Evolutionary conservation across 1,140 invertebrate genomes (phyloP), one percentile per base, ranked within the genome.

Genomic region (Listronotus bonariensis): DNA sequence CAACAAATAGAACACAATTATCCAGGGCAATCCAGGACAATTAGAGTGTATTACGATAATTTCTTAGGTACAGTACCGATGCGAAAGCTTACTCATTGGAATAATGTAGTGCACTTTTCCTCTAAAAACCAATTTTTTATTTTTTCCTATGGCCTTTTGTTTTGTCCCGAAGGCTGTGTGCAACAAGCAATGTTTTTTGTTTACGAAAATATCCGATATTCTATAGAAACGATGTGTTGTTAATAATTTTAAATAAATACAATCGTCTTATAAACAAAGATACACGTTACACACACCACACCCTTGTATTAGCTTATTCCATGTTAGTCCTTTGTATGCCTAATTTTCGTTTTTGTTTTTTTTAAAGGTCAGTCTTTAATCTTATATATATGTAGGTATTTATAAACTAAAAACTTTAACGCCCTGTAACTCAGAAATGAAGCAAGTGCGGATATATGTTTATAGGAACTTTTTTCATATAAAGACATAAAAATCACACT

Each of bases 121-220:
- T 18, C 26, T 8, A 9, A 54, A n/a, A 18, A 15, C 20, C 32
- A 32, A 15, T 18, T 40, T 54, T 38, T 57, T 57, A 43, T 45
- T 31, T 54, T 54, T 57, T 57, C 20, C 32, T 59, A 11, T 61
- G 48, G 58, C 58, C 46, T 61, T 51, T 53, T 61, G 58, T 61
- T 61, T 51, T 61, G 58, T 61, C 58, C 58, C 38, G 34, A 59
- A 61, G 58, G 58, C 58, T 61, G 58, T 61, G 58, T 45, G 42
- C 42, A 45, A 17, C 14, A 45, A 45, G 58, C 58, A 17, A 42
- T 61, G 58, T 61, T 61, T 15, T 34, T 32, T 59, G 45, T 49
- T 59, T 31, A 61, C 38, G 10, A 49, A 32, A 17, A 18, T 15
- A 46, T 9, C n/a, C 10, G 20, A 26, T 32, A n/a, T 57, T 45